Evolutionary conservation across 1,140 invertebrate genomes (phyloP).

Genomic region (Aleiodes sp.): DNA sequence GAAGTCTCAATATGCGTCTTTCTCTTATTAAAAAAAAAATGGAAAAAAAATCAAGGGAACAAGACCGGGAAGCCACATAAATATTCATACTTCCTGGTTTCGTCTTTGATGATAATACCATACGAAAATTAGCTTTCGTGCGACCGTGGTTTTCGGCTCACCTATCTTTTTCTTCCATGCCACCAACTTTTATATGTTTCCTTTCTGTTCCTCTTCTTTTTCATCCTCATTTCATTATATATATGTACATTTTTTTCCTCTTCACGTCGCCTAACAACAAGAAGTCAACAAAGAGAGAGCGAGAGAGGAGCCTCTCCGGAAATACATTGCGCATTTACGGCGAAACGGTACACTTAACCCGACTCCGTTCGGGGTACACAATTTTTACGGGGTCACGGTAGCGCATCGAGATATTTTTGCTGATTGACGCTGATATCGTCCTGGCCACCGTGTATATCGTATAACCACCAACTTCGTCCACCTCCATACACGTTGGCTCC

Average conservation of each 20-base stretch:
- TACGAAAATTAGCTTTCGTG: conserved; percentile 12
- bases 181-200: not conserved
- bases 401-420: conserved; percentile 34
- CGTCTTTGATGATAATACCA: conserved; percentile 7
- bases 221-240: not conserved
- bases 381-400: conserved; percentile 34
- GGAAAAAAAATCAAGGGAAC: not conserved
- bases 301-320: conserved; percentile 16
- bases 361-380: conserved; percentile 25
- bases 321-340: conserved; percentile 33
- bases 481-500: not conserved
- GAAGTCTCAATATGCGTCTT: not conserved
- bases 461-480: not conserved
- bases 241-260: not conserved
- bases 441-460: conserved; percentile 10
- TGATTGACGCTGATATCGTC: conserved; percentile 29
- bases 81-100: conserved; percentile 22
- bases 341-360: conserved; percentile 35
- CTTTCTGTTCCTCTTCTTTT: not conserved
- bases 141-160: not conserved
- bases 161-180: not conserved
- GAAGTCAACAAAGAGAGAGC: not conserved
- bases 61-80: conserved; percentile 10
- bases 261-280: not conserved
- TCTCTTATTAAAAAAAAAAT: not conserved